Conservation (phyloP, 2,888 invertebrate species). For the Leptarthrus brevirostris region DNA sequence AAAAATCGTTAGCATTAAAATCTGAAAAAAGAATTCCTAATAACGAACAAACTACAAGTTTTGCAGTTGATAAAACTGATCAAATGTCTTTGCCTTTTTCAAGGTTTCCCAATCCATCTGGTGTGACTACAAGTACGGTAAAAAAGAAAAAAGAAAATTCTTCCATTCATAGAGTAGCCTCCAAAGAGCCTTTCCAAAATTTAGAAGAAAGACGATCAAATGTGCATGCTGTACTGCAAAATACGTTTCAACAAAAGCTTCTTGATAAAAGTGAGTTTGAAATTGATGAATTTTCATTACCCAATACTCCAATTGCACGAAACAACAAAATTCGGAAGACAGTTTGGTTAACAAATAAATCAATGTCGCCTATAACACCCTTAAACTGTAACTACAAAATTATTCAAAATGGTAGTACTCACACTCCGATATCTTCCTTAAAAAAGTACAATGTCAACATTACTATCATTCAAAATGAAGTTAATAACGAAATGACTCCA, state of each 20-base stretch:
- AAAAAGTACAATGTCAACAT: constrained; percentile 54
- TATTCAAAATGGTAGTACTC: neutral
- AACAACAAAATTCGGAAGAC: constrained; percentile 70
- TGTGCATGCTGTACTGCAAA: neutral
- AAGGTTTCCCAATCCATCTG: neutral
- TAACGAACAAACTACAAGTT: neutral
- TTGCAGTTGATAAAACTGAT: neutral
- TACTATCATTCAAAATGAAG: constrained; percentile 53
- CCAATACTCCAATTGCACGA: constrained; percentile 70
- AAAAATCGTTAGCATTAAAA: neutral
- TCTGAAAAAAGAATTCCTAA: neutral
- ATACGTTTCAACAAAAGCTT: neutral
- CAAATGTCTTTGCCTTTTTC: neutral
- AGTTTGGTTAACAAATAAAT: constrained; percentile 69
- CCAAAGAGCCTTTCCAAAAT: neutral
- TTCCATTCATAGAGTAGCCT: too few relatives aligned
- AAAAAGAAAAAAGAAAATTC: constrained; percentile 23
- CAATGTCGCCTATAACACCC: constrained; percentile 48
- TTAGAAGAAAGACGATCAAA: neutral
- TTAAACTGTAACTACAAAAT: neutral
- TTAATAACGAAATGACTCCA: neutral
- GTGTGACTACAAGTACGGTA: constrained; percentile 11
- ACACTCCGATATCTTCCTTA: neutral
- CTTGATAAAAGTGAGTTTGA: constrained; percentile 46
- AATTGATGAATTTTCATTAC: constrained; percentile 61